phyloP scores from a whole-genome alignment of 2,113 vertebrate species.

The Pedionomus torquatus region DNA sequence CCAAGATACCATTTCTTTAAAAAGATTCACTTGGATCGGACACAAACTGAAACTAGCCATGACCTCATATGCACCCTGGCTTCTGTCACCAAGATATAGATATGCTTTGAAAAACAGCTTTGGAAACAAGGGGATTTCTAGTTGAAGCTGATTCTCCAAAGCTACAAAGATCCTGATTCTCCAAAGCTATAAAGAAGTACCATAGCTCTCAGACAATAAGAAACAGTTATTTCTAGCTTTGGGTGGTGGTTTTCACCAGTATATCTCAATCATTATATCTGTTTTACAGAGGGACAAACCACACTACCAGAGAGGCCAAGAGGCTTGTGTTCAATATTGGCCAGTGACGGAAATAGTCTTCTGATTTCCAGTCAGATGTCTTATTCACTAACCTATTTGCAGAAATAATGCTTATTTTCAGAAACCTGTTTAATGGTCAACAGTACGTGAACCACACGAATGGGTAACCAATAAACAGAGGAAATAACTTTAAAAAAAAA shows the following conservation, averaged over 20 bases:
- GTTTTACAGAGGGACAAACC: background rate
- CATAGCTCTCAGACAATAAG: background rate
- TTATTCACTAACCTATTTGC: background rate
- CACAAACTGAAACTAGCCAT: background rate
- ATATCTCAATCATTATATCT: background rate
- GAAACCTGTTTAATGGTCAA: background rate
- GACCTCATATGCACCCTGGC: background rate
- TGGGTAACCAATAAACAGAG: background rate
- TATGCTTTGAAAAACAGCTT: background rate
- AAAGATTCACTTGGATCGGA: background rate
- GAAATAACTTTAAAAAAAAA: background rate
- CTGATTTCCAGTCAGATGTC: background rate
- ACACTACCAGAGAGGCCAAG: background rate
- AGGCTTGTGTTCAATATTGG: background rate
- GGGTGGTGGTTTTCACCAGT: background rate
- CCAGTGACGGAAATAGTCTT: background rate
- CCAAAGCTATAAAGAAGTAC: background rate
- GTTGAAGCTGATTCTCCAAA: background rate
- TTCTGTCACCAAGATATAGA: background rate
- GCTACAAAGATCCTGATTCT: background rate
- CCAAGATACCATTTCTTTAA: fast-evolving
- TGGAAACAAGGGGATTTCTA: background rate
- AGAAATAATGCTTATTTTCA: background rate
- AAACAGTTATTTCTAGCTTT: background rate
- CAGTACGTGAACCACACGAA: fast-evolving